A percentile compares a stretch with the other conserved stretches of the same genome.
Evolutionary conservation across 1,140 invertebrate genomes (phyloP).

Genomic region (Heliconius nattereri): DNA sequence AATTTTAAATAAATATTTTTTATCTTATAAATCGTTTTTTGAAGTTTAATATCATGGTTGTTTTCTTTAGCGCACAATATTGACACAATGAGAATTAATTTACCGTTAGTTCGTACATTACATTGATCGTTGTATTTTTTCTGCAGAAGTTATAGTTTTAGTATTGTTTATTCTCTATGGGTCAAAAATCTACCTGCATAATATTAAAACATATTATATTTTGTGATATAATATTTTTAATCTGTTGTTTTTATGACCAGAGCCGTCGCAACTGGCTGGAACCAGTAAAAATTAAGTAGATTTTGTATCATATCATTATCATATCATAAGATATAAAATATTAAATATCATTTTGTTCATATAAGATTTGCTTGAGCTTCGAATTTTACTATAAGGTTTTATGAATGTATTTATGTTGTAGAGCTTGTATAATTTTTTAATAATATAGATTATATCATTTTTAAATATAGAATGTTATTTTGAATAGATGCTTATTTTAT

Average conservation of each 20-base stretch:
- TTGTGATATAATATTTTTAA: slow-evolving; percentile 20
- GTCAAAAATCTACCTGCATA: not conserved
- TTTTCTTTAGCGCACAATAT: not conserved
- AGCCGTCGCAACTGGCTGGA: slow-evolving; percentile 58
- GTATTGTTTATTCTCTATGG: not conserved
- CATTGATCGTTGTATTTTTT: not conserved
- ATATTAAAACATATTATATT: not conserved
- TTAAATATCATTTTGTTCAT: slow-evolving; percentile 31
- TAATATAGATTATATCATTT: slow-evolving; percentile 24
- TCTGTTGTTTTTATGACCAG: slow-evolving; percentile 49
- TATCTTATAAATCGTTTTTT: not conserved
- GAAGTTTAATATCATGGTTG: not conserved
- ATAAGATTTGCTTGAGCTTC: slow-evolving; percentile 39
- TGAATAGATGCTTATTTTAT: slow-evolving; percentile 18
- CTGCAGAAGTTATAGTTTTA: not conserved
- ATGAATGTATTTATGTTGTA: slow-evolving; percentile 9
- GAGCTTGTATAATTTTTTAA: slow-evolving; percentile 6
- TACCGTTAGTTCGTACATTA: not conserved
- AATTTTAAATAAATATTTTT: too few relatives aligned
- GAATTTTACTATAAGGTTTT: slow-evolving; percentile 28
- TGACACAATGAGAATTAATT: not conserved
- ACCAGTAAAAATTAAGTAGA: slow-evolving; percentile 57
- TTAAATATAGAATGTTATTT: slow-evolving; percentile 21
- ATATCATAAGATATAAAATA: slow-evolving; percentile 60
- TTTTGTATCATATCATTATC: slow-evolving; percentile 79